Percentiles rank a stretch among this genome's conserved stretches.
phyloP scores from a whole-genome alignment of 2,113 vertebrate genomes.

The Mus musculus region GRCm39 chr4:93934501-93935000 shows the following conservation, averaged over 20 bases:
- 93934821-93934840: background rate
- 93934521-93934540: slow-evolving; percentile 20
- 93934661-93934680: slow-evolving; percentile 31
- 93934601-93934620: background rate
- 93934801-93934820: background rate
- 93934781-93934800: background rate
- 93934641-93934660: slow-evolving; percentile 26
- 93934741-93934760: slow-evolving; percentile 63
- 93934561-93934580: background rate
- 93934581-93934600: slow-evolving; percentile 45
- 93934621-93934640: background rate
- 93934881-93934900: background rate
- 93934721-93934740: slow-evolving; percentile 35
- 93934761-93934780: slow-evolving; percentile 42
- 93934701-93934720: slow-evolving; percentile 45
- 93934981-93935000: background rate
- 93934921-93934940: background rate
- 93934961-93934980: background rate
- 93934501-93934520: background rate
- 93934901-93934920: background rate
- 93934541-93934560: slow-evolving; percentile 39
- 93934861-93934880: background rate
- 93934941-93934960: background rate
- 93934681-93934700: slow-evolving; percentile 41
- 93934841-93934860: background rate